phyloP scores from a whole-genome alignment of 2,113 vertebrate species.

The Hippolais icterina region DNA sequence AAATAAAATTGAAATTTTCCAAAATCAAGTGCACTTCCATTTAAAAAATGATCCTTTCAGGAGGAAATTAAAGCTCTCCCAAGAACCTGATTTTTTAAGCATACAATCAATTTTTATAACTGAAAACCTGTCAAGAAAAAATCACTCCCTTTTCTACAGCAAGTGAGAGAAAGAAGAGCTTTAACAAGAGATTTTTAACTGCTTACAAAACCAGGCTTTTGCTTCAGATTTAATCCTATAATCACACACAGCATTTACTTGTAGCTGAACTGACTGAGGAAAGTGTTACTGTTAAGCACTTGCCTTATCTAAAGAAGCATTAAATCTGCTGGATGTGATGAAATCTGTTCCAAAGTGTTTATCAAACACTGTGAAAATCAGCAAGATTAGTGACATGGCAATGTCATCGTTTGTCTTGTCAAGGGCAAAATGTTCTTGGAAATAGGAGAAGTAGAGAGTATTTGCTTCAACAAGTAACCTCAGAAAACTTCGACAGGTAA shows the following conservation, averaged over 20 bases:
- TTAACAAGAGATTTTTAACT: slow-evolving; percentile 24
- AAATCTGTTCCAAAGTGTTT: slow-evolving; percentile 39
- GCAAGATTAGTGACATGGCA: background rate
- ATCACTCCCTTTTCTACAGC: slow-evolving; percentile 2
- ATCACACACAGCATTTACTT: slow-evolving; percentile 38
- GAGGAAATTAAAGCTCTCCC: background rate
- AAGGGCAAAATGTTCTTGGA: slow-evolving; percentile 38
- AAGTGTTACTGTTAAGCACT: slow-evolving; percentile 19
- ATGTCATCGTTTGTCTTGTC: slow-evolving; percentile 10
- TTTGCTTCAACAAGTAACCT: background rate
- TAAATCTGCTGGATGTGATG: slow-evolving; percentile 39
- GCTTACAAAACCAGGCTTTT: slow-evolving; percentile 24
- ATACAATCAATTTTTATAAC: background rate
- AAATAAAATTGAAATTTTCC: background rate
- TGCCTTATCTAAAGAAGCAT: slow-evolving; percentile 10
- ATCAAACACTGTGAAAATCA: slow-evolving; percentile 36
- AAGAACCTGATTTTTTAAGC: background rate
- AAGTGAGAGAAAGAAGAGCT: background rate
- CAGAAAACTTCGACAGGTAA: background rate
- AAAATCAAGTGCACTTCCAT: background rate
- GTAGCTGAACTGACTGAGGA: slow-evolving; percentile 31
- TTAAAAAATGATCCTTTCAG: background rate
- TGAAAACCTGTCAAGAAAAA: background rate
- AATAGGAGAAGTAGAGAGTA: background rate
- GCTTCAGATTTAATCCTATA: slow-evolving; percentile 49